A percentile compares a stretch with the other conserved stretches of the same genome.
Conservation (phyloP, 2,797 vertebrate species). For the Gadopsis marmoratus region DNA sequence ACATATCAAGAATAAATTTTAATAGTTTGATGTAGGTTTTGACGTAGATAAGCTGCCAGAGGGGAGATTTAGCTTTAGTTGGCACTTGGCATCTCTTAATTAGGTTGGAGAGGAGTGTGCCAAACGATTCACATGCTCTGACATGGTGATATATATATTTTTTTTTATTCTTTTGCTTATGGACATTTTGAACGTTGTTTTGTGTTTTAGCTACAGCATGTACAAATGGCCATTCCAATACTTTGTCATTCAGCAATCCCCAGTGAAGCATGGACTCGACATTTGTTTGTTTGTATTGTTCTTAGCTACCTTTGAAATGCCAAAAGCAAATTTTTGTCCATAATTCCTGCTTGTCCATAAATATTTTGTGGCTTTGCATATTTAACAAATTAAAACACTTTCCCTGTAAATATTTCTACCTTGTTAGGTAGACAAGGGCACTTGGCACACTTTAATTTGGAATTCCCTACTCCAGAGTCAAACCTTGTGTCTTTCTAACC, state of each 20-base stretch:
- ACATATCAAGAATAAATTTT: constrained; percentile 43
- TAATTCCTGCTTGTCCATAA: constrained; percentile 44
- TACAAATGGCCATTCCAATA: constrained; percentile 44
- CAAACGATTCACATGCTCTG: constrained; percentile 50
- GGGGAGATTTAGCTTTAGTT: constrained; percentile 57
- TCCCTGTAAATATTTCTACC: constrained; percentile 39
- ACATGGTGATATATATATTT: background rate
- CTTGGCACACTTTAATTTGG: constrained; percentile 59
- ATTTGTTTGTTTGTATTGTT: constrained; percentile 55
- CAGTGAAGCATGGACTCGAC: constrained; percentile 31
- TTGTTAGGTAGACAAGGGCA: constrained; percentile 32
- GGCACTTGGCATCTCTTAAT: constrained; percentile 63
- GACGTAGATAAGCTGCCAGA: constrained; percentile 51
- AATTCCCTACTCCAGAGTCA: constrained; percentile 49
- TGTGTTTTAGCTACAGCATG: constrained; percentile 35
- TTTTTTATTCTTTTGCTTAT: constrained; percentile 20
- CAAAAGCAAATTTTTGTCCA: constrained; percentile 45
- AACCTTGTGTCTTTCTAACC: constrained; percentile 61
- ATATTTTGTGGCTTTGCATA: constrained; percentile 62
- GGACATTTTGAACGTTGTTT: constrained; percentile 45
- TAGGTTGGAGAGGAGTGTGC: constrained; percentile 48
- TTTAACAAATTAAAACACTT: constrained; percentile 55
- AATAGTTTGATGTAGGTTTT: constrained; percentile 49
- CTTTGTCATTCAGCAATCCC: constrained; percentile 36
- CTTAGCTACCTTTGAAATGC: constrained; percentile 34